Conservation (phyloP, 1,140 invertebrate genomes). For the Aphelenchoides fujianensis region DNA sequence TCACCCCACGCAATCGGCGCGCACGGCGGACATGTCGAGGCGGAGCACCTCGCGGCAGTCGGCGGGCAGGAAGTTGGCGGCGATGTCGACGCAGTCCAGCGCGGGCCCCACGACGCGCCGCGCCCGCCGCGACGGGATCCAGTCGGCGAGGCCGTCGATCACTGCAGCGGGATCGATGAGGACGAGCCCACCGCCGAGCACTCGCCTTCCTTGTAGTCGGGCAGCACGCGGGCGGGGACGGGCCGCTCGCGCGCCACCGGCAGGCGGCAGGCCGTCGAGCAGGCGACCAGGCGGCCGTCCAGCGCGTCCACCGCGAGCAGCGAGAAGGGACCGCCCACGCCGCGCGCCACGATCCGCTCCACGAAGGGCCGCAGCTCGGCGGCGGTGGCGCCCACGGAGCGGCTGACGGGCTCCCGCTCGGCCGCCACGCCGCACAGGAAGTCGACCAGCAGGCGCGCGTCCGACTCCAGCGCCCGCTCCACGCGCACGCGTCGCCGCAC, state of each 20-base stretch:
- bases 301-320: not conserved
- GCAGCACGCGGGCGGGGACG: not conserved
- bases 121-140: not conserved
- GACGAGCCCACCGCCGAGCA: not conserved
- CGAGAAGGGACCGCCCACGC: not conserved
- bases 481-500: not conserved
- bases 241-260: not conserved
- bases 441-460: not conserved
- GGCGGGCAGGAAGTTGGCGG: not conserved
- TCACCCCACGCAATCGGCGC: not conserved
- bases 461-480: not conserved
- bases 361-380: not conserved
- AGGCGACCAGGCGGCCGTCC: not conserved
- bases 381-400: not conserved
- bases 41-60: not conserved
- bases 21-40: not conserved
- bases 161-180: not conserved
- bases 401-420: not conserved
- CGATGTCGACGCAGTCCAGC: not conserved
- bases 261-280: not conserved
- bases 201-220: not conserved
- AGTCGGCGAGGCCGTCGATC: conserved; percentile 4
- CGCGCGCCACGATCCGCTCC: not conserved
- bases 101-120: conserved; percentile 2
- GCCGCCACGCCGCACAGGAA: not conserved